phyloP scores from a whole-genome alignment of 2,113 vertebrate genomes.

The Oceanodroma tethys region DNA sequence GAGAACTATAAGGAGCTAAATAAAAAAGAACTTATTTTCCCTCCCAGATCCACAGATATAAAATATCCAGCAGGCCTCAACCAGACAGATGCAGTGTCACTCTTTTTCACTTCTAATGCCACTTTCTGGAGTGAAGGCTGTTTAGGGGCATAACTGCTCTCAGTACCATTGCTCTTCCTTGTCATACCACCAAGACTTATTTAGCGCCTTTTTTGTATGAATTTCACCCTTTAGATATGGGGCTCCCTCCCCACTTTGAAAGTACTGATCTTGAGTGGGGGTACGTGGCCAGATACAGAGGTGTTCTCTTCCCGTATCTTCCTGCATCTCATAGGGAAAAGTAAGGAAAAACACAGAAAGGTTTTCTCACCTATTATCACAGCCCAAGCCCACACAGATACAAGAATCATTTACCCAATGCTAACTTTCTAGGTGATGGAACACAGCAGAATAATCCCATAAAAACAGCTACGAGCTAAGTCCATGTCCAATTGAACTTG shows the following conservation, averaged over 20 bases:
- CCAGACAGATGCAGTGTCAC: background rate
- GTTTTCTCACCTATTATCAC: background rate
- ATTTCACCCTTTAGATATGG: background rate
- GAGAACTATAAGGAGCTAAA: background rate
- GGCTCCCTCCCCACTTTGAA: background rate
- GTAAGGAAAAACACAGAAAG: background rate
- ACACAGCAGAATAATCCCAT: conserved; percentile 24
- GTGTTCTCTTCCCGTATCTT: background rate
- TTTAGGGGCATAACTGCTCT: background rate
- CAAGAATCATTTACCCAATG: background rate
- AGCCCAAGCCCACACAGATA: background rate
- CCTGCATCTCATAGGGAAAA: background rate
- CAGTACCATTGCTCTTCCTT: background rate
- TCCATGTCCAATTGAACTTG: conserved; percentile 27
- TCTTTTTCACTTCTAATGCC: background rate
- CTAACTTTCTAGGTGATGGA: background rate
- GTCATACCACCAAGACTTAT: background rate
- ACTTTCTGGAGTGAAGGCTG: background rate
- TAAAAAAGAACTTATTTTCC: background rate
- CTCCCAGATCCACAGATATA: background rate
- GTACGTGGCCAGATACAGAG: accelerated
- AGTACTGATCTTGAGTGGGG: background rate
- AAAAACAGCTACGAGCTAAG: background rate
- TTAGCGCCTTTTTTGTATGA: background rate
- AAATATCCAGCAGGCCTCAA: background rate